Evolutionary conservation across 2,888 invertebrate species (phyloP).

Genomic region (Aleiodes leptofemur): DNA sequence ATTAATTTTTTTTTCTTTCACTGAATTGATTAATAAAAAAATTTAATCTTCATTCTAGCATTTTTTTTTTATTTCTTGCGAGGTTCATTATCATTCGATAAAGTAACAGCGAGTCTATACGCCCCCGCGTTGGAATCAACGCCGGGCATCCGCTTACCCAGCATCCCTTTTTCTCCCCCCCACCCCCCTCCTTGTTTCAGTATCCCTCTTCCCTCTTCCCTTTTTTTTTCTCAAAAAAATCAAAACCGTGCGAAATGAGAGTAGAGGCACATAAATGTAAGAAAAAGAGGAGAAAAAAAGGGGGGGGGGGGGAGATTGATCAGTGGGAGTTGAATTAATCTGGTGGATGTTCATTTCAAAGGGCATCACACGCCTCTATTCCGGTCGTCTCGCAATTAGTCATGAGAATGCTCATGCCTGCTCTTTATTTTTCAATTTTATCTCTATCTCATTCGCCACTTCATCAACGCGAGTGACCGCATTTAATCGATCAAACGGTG

Average conservation of each 20-base stretch:
- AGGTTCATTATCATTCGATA: conserved; percentile 49
- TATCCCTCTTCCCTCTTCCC: conserved; percentile 28
- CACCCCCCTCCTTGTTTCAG: not conserved
- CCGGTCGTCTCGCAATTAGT: conserved; percentile 25
- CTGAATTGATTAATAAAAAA: not conserved
- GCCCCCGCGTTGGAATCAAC: conserved; percentile 53
- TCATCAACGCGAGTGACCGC: not conserved
- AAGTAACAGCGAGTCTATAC: conserved; percentile 39
- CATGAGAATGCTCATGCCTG: not conserved
- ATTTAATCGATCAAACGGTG: conserved; percentile 15
- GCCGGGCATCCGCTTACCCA: conserved; percentile 50
- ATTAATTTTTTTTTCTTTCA: too few relatives aligned
- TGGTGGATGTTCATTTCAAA: conserved; percentile 9
- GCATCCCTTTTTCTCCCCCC: conserved; percentile 30
- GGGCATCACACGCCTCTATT: conserved; percentile 17
- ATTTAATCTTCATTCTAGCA: not conserved
- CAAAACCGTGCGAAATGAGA: conserved; percentile 29
- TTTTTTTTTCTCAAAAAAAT: not conserved
- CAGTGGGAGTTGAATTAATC: conserved; percentile 34
- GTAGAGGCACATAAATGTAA: not conserved
- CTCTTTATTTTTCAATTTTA: not conserved
- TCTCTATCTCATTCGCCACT: not conserved
- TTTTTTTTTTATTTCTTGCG: not conserved
- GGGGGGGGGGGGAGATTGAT: conserved; percentile 7
- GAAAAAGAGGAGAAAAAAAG: not conserved